phyloP scores from a whole-genome alignment of 1,140 invertebrate species.

The Wasmannia auropunctata region DNA sequence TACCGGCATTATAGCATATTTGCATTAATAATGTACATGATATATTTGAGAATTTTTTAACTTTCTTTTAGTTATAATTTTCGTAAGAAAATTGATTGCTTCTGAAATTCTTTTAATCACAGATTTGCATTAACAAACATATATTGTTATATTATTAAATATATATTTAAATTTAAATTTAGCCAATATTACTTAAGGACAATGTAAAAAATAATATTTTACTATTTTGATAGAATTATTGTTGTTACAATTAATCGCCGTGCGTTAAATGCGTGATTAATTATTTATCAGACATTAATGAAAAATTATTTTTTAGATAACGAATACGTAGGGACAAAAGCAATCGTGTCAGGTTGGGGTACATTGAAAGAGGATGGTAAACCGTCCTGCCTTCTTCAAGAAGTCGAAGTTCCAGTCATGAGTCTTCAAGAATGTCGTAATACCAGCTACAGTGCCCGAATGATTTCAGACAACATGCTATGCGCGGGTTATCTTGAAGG shows the following conservation, averaged over 20 bases:
- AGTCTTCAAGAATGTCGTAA: conserved; percentile 91
- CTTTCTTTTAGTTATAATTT: neutral
- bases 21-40: neutral
- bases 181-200: neutral
- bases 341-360: conserved; percentile 94
- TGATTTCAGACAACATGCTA: conserved; percentile 95
- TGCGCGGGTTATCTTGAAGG: conserved; percentile 93
- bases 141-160: neutral
- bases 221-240: conserved; percentile 8
- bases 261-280: too few relatives aligned
- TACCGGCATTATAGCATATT: neutral
- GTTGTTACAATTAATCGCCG: neutral
- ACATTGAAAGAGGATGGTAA: conserved; percentile 92
- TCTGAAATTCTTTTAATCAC: neutral
- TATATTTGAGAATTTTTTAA: neutral
- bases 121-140: neutral
- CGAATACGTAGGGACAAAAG: conserved; percentile 89
- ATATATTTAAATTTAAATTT: neutral
- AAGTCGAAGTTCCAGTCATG: conserved; percentile 93
- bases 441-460: conserved; percentile 91
- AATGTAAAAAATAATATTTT: neutral
- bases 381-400: conserved; percentile 91
- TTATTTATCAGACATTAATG: neutral
- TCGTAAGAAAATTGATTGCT: neutral
- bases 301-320: conserved; percentile 85